These are phyloP conservation scores for Cladorhizidae sp. DNA, from an alignment of 37 sponge, comb jelly and placozoan species.

Conservation along the genomic window DNA sequence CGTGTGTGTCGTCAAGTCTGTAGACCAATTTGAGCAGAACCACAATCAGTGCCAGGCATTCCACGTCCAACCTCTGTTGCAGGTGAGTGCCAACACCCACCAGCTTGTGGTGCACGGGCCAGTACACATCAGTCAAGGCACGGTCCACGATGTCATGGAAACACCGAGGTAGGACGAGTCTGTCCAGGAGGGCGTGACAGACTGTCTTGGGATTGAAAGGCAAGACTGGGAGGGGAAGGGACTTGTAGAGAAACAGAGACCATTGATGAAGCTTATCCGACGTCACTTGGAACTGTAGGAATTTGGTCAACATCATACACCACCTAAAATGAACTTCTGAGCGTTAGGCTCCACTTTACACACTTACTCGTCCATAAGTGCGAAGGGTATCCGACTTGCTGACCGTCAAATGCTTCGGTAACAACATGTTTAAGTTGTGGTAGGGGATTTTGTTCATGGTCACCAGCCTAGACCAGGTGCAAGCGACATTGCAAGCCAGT, in stretches of 20 bases:
- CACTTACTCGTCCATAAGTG: conserved; percentile 16
- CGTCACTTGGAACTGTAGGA: conserved; percentile 1
- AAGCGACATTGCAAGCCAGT: background rate
- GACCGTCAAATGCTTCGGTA: background rate
- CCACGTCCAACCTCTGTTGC: conserved; percentile 17
- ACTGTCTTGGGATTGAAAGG: background rate
- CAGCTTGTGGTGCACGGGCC: background rate
- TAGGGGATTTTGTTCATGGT: conserved; percentile 23
- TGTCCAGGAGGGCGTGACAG: conserved; percentile 39
- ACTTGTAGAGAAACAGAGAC: background rate
- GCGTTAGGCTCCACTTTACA: background rate
- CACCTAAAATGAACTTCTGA: background rate
- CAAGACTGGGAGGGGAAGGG: conserved; percentile 16
- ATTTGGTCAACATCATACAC: background rate
- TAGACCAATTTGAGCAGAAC: conserved; percentile 45
- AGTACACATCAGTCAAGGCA: conserved; percentile 7
- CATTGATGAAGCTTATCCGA: conserved; percentile 5
- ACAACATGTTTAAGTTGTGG: conserved; percentile 12
- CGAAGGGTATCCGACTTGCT: background rate
- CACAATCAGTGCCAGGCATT: conserved; percentile 51
- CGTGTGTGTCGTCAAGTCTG: conserved; percentile 51
- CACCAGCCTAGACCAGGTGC: conserved; percentile 4
- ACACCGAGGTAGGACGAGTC: conserved; percentile 22
- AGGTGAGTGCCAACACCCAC: background rate
- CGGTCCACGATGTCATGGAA: conserved; percentile 35